Base-by-base conservation (phyloP, 2,113 vertebrate species). In the Zosterops hypoxanthus region DNA sequence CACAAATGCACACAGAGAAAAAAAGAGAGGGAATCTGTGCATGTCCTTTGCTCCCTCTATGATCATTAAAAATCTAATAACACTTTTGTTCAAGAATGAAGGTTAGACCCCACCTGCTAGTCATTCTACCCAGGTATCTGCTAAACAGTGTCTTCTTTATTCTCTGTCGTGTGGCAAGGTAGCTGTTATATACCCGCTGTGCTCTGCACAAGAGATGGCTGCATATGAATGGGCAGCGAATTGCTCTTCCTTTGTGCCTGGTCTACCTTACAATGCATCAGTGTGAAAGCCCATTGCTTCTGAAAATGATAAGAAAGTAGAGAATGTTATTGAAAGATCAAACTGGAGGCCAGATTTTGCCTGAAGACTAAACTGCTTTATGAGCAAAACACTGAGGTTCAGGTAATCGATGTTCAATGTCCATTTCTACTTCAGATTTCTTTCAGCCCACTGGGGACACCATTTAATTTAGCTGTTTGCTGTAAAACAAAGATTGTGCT, bases 401-500 rank as follows among this genome's bases (percentile, higher is more conserved):
- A 60, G 88, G 82, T 93, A 94, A 95, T 96, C 95, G 78, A 95
- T 95, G 90, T 91, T 94, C 82, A 92, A 92, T 95, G 93, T 92
- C 93, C 96, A 95, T 95, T 95, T 95, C 73, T 95, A 82, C 70
- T 39, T 91, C 82, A 86, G 93, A 91, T 92, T 95, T 94, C 90
- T 95, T 96, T 95, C 88, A 95, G 90, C 94, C 95, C 96, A 88
- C 95, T 82, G 94, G 96, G 96, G 96, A 97, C 85, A 93, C 73
- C 94, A 90, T 97, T 97, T 97, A 97, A 97, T 97, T 97, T 97
- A 97, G 96, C 82, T 90, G 94, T 94, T 97, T 93, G 94, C 94
- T 96, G 89, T 92, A 95, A 95, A 95, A 92, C 94, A 96, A 89
- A 96, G 89, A 94, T 69, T 83, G 93, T 92, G 63, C 73, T 91